Evolutionary conservation across 2,113 vertebrate genomes (phyloP), one percentile per base, ranked within the genome.

Genomic region (Crotalus tigris): DNA sequence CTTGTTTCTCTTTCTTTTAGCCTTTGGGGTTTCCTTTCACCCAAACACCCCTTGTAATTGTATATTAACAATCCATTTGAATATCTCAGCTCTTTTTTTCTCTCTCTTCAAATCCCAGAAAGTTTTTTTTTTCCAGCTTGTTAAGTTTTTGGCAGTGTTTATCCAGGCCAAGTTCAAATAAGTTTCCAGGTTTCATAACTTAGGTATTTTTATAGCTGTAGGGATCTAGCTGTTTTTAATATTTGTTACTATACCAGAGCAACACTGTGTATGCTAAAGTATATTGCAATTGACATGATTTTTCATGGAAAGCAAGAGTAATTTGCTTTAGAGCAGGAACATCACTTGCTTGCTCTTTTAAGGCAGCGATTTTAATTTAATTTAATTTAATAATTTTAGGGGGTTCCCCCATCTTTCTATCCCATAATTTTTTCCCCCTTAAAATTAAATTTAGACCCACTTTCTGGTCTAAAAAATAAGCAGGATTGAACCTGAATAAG

Each of bases 261-360:
- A 92, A 53, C 46, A 15, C 75, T 61, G 11, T 75, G 19, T 61
- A 87, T 11, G 44, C 13, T 90, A 69, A 44, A 90, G 93, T 54
- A 92, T 64, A 46, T 0, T 26, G 85, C 51, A 26, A 85, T 0
- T 0, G 3, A 8, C 26, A 3, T 87, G 11, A 19, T 87, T 75
- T 92, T 75, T 92, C 59, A 69, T 26, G 57, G 13, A 58, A 54
- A 26, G 90, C 61, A 91, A 58, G 1, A 0, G 86, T 4, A 12
- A 8, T 49, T 0, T 0, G 44, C 5, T 92, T 89, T 85, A 0
- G 1, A 91, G 23, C 29, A 87, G 49, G 61, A 17, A 1, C 85
- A 94, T 90, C 15, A 51, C 94, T 88, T 64, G 91, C n/a, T 95
- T 95, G 95, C 96, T 96, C 96, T 81, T 96, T 97, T 94, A 91